Percentiles rank a stretch among this genome's conserved stretches.
Conservation (phyloP, 2,113 vertebrate species). For the Scomber japonicus region DNA sequence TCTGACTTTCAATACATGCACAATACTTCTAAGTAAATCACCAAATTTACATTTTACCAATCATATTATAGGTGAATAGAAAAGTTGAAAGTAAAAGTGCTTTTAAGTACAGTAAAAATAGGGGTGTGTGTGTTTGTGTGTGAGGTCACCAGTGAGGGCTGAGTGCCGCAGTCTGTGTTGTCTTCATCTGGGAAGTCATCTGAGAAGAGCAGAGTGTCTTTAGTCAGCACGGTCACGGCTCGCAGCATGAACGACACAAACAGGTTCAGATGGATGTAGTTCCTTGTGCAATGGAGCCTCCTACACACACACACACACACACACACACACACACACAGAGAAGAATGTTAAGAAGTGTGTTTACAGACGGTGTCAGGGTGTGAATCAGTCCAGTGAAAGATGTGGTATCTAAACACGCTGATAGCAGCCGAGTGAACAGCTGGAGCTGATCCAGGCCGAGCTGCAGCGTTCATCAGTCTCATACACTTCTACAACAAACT, state of each 20-base stretch:
- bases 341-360: constrained; percentile 60
- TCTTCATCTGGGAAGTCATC: constrained; percentile 77
- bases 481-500: constrained; percentile 7
- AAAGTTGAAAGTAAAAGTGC: not conserved
- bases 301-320: constrained; percentile 73
- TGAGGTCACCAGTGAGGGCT: constrained; percentile 77
- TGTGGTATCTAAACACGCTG: constrained; percentile 64
- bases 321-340: constrained; percentile 19
- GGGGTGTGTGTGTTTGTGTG: constrained; percentile 4
- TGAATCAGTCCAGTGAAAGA: constrained; percentile 52
- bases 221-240: constrained; percentile 92
- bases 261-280: constrained; percentile 97
- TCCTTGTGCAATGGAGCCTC: constrained; percentile 95
- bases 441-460: constrained; percentile 52
- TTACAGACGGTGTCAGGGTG: constrained; percentile 58
- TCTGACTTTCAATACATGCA: no score
- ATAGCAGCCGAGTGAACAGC: constrained; percentile 41
- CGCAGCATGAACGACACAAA: constrained; percentile 95
- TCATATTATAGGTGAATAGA: no score
- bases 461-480: constrained; percentile 29
- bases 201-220: constrained; percentile 91
- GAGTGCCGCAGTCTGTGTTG: constrained; percentile 74
- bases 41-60: no score
- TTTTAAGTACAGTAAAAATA: not conserved
- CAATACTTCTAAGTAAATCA: no score